These are phyloP conservation scores for Cataglyphis hispanica DNA, from an alignment of 1,140 invertebrate genomes.

Conservation along the genomic window DNA sequence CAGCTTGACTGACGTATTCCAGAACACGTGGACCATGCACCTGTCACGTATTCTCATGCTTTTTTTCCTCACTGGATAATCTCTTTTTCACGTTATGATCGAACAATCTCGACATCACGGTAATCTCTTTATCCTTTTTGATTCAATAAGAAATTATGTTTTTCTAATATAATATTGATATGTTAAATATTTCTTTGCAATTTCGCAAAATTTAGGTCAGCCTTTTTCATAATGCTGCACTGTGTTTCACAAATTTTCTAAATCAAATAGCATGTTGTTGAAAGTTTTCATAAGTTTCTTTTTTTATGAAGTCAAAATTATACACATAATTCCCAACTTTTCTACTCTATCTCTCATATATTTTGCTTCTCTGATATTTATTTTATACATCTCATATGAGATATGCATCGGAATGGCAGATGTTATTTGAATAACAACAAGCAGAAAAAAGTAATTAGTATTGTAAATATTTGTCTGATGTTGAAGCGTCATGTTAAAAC, in stretches of 20 bases:
- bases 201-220: neutral
- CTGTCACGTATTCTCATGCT: conserved; percentile 56
- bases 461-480: conserved; percentile 18
- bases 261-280: neutral
- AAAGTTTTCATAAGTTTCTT: neutral
- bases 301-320: neutral
- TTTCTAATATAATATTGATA: conserved; percentile 7
- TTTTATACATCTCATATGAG: neutral
- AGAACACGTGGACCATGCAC: conserved; percentile 40
- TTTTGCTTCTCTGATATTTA: conserved; percentile 23
- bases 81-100: conserved; percentile 40
- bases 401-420: neutral
- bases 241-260: neutral
- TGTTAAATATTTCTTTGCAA: neutral
- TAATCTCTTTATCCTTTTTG: neutral
- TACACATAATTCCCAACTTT: neutral
- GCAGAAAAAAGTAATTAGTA: conserved; percentile 26
- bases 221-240: neutral
- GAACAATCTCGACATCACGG: neutral
- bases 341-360: neutral
- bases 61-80: conserved; percentile 38
- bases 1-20: conserved; percentile 53
- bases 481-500: conserved; percentile 19
- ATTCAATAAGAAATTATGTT: neutral
- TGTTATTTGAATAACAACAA: conserved; percentile 9